Base-by-base conservation (phyloP, 1,140 invertebrate genomes). In the Agrypnia vestita region DNA sequence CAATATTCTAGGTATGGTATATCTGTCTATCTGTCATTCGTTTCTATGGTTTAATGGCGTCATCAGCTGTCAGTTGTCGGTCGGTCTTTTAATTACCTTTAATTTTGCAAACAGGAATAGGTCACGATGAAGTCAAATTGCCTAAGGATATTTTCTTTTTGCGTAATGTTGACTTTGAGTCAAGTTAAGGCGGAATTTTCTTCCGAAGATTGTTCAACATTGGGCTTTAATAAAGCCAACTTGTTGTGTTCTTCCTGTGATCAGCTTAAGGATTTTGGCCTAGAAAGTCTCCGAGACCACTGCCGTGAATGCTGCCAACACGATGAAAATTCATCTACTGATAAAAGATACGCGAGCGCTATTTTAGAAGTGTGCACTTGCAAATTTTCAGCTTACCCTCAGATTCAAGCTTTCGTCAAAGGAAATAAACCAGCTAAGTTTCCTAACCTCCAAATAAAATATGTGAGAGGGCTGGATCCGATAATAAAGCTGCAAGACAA, bases 401-500 rank as follows among this genome's bases (percentile, higher is more conserved):
- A 98, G 91, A 97, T 98, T 84, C 95, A 98, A 92, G 97, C 97
- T 53, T 98, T 98, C 86, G 94, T 98, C 56, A 97, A 97, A 87
- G 96, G 96, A 89, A 95, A 97, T 78, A 89, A 93, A 80, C 94
- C 96, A 12, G 91, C 92, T 8, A 95, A 97, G 85, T 98, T 97
- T 84, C 94, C 96, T 53, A 97, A 97, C 86, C 89, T 99, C 69
- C 92, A 94, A 86, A 95, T 99, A 61, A 95, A 94, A 85, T 98
- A 98, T 86, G 93, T 97, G 0, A 91, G 96, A 77, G 97, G 97
- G 21, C 89, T 97, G 61, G 97, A 98, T 90, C 97, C 97, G 4
- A 93, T 97, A 62, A 97, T 99, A 49, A 97, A 97, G 86, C 88
- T 99, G 25, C 91, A 96, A 79, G 95, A 98, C 86, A 93, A 93